Percentiles rank a stretch among this genome's conserved stretches.
Evolutionary conservation across 2,797 vertebrate species (phyloP).

Genomic region (Hydrocynus forskahlii): DNA sequence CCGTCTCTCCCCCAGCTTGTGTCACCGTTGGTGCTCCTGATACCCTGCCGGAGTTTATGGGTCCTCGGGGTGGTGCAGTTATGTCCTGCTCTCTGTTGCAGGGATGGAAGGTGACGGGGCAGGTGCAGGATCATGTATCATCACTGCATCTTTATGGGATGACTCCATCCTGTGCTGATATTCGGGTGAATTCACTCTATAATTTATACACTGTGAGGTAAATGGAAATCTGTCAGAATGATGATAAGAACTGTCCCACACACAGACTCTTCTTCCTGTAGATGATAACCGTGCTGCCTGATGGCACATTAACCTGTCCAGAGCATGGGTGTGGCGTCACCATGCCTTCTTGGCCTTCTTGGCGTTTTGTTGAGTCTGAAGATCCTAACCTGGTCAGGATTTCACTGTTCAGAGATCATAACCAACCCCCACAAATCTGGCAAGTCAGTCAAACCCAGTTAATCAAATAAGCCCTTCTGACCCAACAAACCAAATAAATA

Average conservation of each 20-base stretch:
- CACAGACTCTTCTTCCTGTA: slow-evolving; percentile 72
- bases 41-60: slow-evolving; percentile 72
- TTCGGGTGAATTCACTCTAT: slow-evolving; percentile 74
- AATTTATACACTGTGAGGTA: slow-evolving; percentile 81
- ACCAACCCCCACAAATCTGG: too few species aligned
- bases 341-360: neutral
- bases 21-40: slow-evolving; percentile 42
- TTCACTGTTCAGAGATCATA: too few species aligned
- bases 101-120: slow-evolving; percentile 69
- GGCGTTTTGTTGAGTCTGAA: too few species aligned
- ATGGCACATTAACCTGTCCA: neutral
- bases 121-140: slow-evolving; percentile 79
- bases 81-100: slow-evolving; percentile 77
- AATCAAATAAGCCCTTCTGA: too few species aligned
- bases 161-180: slow-evolving; percentile 75
- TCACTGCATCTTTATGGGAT: slow-evolving; percentile 80
- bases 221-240: slow-evolving; percentile 71
- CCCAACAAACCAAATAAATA: too few species aligned
- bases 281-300: slow-evolving; percentile 58
- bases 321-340: neutral
- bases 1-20: slow-evolving; percentile 32
- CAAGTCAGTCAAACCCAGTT: too few species aligned
- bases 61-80: slow-evolving; percentile 74
- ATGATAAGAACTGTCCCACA: slow-evolving; percentile 75
- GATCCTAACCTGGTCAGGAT: too few species aligned